Evolutionary conservation across 2,113 vertebrate genomes (phyloP).

Genomic region (Paramormyrops kingsleyae): DNA sequence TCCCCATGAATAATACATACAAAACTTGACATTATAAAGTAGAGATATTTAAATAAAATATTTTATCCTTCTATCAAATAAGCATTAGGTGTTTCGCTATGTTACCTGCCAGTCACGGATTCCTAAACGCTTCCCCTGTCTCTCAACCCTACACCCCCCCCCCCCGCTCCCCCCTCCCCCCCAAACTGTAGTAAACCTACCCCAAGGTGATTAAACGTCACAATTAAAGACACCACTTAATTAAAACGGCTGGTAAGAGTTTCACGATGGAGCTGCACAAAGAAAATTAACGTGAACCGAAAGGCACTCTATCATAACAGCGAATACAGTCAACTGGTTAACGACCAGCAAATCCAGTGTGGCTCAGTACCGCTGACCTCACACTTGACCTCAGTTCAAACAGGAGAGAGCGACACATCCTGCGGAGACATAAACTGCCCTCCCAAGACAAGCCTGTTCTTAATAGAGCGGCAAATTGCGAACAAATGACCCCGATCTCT

Average conservation of each 20-base stretch:
- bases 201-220: background rate
- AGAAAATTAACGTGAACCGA: background rate
- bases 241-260: background rate
- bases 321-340: background rate
- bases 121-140: background rate
- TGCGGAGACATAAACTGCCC: background rate
- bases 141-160: background rate
- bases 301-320: background rate
- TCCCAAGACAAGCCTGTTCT: too few species aligned
- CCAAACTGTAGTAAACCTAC: background rate
- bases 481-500: background rate
- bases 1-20: background rate
- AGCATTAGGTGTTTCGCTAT: background rate
- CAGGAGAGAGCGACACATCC: background rate
- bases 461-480: background rate
- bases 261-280: background rate
- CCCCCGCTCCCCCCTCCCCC: background rate
- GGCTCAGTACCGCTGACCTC: background rate
- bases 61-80: background rate
- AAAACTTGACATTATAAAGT: constrained; percentile 4
- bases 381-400: background rate
- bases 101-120: background rate
- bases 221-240: background rate
- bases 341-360: background rate
- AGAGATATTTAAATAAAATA: background rate